These are phyloP conservation scores for Aphrophora alni DNA, from an alignment of 2,888 invertebrate genomes.

Conservation along the genomic window DNA sequence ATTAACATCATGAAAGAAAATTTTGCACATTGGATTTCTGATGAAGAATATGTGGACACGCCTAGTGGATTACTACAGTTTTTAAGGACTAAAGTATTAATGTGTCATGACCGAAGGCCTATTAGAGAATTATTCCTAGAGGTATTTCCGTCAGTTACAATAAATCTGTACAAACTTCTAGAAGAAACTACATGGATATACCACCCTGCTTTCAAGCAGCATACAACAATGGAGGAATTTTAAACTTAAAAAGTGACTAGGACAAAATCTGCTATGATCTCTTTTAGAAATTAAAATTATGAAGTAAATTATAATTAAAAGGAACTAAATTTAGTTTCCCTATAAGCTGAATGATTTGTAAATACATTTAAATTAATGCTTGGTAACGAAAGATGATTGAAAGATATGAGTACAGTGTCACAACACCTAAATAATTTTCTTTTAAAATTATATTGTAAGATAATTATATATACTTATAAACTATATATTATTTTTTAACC, in stretches of 20 bases:
- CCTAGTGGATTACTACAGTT: constrained; percentile 56
- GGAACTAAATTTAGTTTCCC: no score
- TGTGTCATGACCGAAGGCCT: constrained; percentile 38
- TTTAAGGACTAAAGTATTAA: constrained; percentile 48
- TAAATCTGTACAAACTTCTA: constrained; percentile 56
- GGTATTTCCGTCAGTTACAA: constrained; percentile 55
- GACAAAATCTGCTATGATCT: background rate
- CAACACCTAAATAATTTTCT: no score
- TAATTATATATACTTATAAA: background rate
- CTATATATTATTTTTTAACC: background rate
- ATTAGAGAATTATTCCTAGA: constrained; percentile 53
- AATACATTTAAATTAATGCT: no score
- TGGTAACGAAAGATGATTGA: no score
- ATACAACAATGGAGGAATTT: constrained; percentile 42
- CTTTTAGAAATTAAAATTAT: background rate
- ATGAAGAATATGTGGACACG: constrained; percentile 50
- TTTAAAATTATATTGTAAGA: background rate
- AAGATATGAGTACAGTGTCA: background rate
- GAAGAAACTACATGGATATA: constrained; percentile 56
- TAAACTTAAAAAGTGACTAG: no score
- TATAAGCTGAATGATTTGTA: no score
- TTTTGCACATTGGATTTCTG: background rate
- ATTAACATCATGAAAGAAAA: constrained; percentile 28
- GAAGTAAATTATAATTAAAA: background rate
- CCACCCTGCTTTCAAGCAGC: constrained; percentile 53